Percentiles rank a stretch among this genome's conserved stretches.
These are phyloP conservation scores for Euzophera pinguis DNA, from an alignment of 2,888 invertebrate species.

Conservation along the genomic window DNA sequence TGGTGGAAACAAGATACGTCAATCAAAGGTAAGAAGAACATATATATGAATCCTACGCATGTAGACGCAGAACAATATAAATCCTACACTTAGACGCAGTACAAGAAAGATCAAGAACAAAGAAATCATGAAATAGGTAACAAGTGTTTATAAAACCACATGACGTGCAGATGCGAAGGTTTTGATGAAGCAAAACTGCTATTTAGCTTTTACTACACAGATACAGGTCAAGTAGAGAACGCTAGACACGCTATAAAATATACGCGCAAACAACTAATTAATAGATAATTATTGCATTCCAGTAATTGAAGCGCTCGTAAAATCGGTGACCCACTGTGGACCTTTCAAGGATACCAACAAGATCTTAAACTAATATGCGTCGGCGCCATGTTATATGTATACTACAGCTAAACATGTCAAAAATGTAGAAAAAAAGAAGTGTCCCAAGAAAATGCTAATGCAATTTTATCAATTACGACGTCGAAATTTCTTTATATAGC, in stretches of 20 bases:
- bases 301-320: constrained; percentile 18
- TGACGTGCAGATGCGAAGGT: not conserved
- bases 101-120: no score
- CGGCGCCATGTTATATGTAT: no score
- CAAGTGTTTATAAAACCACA: not conserved
- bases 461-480: no score
- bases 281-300: constrained; percentile 24
- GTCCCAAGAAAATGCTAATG: no score
- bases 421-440: no score
- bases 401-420: not conserved
- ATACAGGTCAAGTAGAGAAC: constrained; percentile 7
- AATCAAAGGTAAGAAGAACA: no score
- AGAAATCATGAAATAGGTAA: no score
- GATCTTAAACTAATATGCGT: not conserved
- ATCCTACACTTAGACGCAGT: no score
- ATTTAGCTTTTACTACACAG: not conserved
- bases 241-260: not conserved
- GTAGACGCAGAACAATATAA: no score
- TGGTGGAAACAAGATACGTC: no score
- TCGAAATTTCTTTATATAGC: no score
- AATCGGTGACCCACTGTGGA: constrained; percentile 29
- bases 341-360: constrained; percentile 15
- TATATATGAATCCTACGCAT: no score
- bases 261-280: constrained; percentile 17
- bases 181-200: not conserved